Evolutionary conservation across 2,113 vertebrate genomes (phyloP).

Genomic region (Myxocyprinus asiaticus): DNA sequence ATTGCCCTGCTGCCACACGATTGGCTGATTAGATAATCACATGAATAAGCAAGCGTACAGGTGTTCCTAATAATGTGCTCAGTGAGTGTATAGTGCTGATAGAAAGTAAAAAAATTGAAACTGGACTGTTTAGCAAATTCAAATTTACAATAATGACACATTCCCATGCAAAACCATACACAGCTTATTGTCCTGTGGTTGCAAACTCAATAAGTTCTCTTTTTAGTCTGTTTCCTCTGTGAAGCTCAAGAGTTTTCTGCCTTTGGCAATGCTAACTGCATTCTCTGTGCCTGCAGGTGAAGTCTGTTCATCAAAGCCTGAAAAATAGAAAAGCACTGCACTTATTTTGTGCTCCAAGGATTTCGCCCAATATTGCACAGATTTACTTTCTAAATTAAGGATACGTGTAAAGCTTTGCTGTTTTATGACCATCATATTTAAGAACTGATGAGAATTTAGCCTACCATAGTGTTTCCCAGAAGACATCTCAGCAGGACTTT

Average conservation of each 20-base stretch:
- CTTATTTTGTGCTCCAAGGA: conserved; percentile 16
- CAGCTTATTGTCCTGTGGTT: background rate
- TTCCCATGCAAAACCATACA: background rate
- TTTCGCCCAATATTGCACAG: conserved; percentile 22
- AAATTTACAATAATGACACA: too few relatives aligned
- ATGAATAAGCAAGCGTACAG: too few relatives aligned
- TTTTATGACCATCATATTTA: conserved; percentile 40
- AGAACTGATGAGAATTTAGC: conserved; percentile 41
- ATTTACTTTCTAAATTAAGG: conserved; percentile 42
- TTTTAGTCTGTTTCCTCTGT: conserved; percentile 31
- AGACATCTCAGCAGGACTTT: conserved; percentile 41
- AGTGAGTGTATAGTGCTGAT: too few relatives aligned
- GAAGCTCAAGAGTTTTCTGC: conserved; percentile 30
- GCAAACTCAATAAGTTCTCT: conserved; percentile 6
- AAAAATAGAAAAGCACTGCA: conserved; percentile 31
- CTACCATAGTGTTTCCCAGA: conserved; percentile 30
- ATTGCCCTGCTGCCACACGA: too few relatives aligned
- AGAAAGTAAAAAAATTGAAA: too few relatives aligned
- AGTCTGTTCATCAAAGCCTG: conserved; percentile 22
- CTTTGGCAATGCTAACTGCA: conserved; percentile 51
- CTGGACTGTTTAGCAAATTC: too few relatives aligned
- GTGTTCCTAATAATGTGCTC: too few relatives aligned
- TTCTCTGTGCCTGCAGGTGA: conserved; percentile 44
- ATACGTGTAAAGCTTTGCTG: conserved; percentile 10
- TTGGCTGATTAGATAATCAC: too few relatives aligned